These are phyloP conservation scores for Epizoanthus stellaris DNA, from an alignment of 92 coral and sea anemone species.

Conservation along the genomic window DNA sequence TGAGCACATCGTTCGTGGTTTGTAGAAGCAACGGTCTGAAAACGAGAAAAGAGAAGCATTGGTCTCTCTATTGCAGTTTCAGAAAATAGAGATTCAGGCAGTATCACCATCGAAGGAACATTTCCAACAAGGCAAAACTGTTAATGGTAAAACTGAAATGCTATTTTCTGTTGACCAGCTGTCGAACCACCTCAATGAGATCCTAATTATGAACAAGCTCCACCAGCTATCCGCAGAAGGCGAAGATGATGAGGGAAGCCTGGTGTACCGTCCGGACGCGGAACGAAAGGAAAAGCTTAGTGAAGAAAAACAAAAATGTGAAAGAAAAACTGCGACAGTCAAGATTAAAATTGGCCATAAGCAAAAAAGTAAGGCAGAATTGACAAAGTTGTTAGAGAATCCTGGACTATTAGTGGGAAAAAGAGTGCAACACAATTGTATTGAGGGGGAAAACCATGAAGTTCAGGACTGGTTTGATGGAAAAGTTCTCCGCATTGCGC, in stretches of 20 bases:
- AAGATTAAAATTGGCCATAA: constrained; percentile 7
- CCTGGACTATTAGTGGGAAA: constrained; percentile 17
- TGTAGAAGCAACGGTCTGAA: constrained; percentile 29
- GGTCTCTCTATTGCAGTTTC: constrained; percentile 36
- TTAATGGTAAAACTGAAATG: constrained; percentile 21
- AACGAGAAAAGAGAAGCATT: constrained; percentile 43
- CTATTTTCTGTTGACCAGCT: constrained; percentile 48
- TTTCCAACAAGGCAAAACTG: constrained; percentile 46
- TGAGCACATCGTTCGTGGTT: not conserved
- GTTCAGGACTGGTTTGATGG: constrained; percentile 46
- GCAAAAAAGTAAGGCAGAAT: constrained; percentile 29
- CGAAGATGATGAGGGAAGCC: not conserved
- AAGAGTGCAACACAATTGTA: constrained; percentile 45
- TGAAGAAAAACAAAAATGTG: constrained; percentile 18
- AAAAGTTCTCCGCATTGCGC: constrained; percentile 49
- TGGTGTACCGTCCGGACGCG: no score
- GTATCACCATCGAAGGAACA: constrained; percentile 36
- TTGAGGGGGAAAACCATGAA: constrained; percentile 18
- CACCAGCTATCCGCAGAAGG: constrained; percentile 6
- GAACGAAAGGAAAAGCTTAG: constrained; percentile 7
- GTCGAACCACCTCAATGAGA: constrained; percentile 4
- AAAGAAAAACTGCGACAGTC: constrained; percentile 23
- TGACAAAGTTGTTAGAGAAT: constrained; percentile 6
- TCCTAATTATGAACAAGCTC: constrained; percentile 1
- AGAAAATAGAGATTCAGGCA: constrained; percentile 30